Evolutionary conservation across 1,140 invertebrate genomes (phyloP).

Genomic region (Dendroctonus valens): DNA sequence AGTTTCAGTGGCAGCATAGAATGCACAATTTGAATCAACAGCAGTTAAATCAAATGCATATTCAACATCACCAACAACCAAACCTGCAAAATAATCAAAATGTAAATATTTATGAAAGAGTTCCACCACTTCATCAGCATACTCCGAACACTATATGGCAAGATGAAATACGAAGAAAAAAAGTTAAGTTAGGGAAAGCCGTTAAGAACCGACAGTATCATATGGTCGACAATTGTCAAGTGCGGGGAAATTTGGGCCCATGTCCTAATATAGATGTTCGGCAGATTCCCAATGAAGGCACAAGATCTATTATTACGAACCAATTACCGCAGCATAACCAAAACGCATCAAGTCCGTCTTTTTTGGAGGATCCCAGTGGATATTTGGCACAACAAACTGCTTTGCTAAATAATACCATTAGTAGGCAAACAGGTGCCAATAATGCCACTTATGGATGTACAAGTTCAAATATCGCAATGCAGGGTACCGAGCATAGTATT

Average conservation of each 20-base stretch:
- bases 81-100: conserved; percentile 36
- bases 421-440: conserved; percentile 64
- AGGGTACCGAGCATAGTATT: conserved; percentile 37
- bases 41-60: conserved; percentile 27
- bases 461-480: conserved; percentile 46
- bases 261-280: conserved; percentile 60
- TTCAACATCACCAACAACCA: conserved; percentile 44
- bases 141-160: conserved; percentile 61
- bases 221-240: conserved; percentile 39
- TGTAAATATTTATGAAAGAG: conserved; percentile 57
- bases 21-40: conserved; percentile 26
- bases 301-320: conserved; percentile 49
- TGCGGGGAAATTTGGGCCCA: conserved; percentile 19
- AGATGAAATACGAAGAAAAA: conserved; percentile 64
- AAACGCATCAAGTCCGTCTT: conserved; percentile 60
- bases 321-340: conserved; percentile 46
- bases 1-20: conserved; percentile 30
- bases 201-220: conserved; percentile 58
- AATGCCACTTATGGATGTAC: conserved; percentile 42
- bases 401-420: conserved; percentile 78
- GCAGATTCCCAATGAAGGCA: conserved; percentile 49
- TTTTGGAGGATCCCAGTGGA: conserved; percentile 86
- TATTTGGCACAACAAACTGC: conserved; percentile 85
- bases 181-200: conserved; percentile 58
- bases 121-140: conserved; percentile 71